Percentiles rank a stretch among this genome's conserved stretches.
phyloP scores from a whole-genome alignment of 2,888 invertebrate species.

The Rhorus exstirpatorius region DNA sequence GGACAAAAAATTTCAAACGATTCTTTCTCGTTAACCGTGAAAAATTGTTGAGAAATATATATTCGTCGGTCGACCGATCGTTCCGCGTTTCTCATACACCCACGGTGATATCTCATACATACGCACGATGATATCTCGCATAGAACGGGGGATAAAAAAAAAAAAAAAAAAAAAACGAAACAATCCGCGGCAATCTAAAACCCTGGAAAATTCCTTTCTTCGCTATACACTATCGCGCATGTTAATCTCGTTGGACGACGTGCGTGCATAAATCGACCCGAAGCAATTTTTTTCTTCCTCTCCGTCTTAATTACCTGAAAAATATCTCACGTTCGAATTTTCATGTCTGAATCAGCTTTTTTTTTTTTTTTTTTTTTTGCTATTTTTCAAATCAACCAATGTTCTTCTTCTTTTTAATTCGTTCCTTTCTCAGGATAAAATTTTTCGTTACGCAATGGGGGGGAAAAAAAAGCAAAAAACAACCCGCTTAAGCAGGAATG shows the following conservation, averaged over 20 bases:
- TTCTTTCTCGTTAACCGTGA: slow-evolving; percentile 63
- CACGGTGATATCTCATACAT: slow-evolving; percentile 23
- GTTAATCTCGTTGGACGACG: slow-evolving; percentile 21
- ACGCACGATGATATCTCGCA: too few relatives aligned
- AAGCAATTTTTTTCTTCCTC: slow-evolving; percentile 13
- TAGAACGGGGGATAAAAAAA: slow-evolving; percentile 12
- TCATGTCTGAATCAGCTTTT: too few relatives aligned
- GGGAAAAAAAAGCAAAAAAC: not conserved
- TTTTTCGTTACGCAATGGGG: too few relatives aligned
- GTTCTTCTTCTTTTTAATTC: not conserved
- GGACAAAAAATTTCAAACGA: slow-evolving; percentile 27
- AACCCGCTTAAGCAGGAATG: not conserved
- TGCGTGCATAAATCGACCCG: slow-evolving; percentile 41
- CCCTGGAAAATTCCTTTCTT: slow-evolving; percentile 50
- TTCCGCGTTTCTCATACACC: slow-evolving; percentile 13
- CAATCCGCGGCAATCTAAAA: slow-evolving; percentile 9
- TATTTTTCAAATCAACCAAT: slow-evolving; percentile 25
- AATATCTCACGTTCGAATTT: slow-evolving; percentile 23
- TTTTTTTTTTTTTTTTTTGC: not conserved
- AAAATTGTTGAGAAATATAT: slow-evolving; percentile 62
- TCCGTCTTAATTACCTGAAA: not conserved
- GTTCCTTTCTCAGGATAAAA: not conserved
- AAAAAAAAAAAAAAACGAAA: slow-evolving; percentile 2
- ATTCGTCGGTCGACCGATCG: slow-evolving; percentile 20
- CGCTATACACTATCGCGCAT: slow-evolving; percentile 40